Percentiles rank a stretch among this genome's conserved stretches.
phyloP scores from a whole-genome alignment of 2,888 invertebrate genomes.

The Cephus pulcher region DNA sequence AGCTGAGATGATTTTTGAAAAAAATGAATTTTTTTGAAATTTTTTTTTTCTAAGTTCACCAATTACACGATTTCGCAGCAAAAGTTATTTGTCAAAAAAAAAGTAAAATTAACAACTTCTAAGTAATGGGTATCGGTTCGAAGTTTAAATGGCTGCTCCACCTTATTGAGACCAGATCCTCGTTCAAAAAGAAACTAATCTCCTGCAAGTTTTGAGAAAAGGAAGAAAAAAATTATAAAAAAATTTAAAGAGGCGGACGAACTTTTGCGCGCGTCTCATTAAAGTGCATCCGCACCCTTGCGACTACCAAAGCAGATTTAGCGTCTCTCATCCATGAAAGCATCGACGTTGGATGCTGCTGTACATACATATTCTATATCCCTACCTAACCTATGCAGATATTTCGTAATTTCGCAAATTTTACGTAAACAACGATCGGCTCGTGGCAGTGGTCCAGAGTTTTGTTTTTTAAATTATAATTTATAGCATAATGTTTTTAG shows the following conservation, averaged over 20 bases:
- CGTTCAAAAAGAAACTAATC: too few relatives aligned
- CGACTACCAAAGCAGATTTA: background rate
- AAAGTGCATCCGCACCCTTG: background rate
- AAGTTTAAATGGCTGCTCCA: too few relatives aligned
- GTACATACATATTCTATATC: background rate
- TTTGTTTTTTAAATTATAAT: background rate
- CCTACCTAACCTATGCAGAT: background rate
- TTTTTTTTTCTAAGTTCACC: background rate
- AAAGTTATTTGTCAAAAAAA: too few relatives aligned
- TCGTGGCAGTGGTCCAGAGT: background rate
- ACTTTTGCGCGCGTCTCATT: background rate
- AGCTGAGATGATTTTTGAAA: background rate
- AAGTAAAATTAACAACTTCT: too few relatives aligned
- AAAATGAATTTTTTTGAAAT: too few relatives aligned
- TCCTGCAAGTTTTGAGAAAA: too few relatives aligned
- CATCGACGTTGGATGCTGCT: background rate
- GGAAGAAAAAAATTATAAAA: too few relatives aligned
- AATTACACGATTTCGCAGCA: too few relatives aligned
- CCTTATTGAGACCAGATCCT: too few relatives aligned
- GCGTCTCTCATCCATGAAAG: background rate
- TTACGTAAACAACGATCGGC: background rate
- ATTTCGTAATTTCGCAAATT: background rate
- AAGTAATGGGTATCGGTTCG: too few relatives aligned
- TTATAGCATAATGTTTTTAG: conserved; percentile 38
- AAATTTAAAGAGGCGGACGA: background rate